Conservation (phyloP, 1,140 invertebrate genomes). For the Zaprionus camerounensis region DNA sequence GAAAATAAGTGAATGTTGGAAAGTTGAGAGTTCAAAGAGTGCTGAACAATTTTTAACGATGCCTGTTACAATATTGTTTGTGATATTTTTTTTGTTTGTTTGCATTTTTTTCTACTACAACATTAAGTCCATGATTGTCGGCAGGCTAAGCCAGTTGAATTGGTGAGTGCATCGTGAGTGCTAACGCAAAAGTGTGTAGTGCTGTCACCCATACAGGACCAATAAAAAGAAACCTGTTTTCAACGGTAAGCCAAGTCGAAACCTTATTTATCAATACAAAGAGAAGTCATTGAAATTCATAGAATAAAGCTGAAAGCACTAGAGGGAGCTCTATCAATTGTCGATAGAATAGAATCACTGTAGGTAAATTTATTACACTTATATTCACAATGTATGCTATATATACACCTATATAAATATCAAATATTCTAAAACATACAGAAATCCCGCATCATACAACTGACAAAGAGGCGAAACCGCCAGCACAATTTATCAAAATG, state of each 20-base stretch:
- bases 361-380: neutral
- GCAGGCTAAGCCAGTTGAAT: neutral
- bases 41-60: neutral
- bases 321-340: too few relatives aligned
- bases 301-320: too few relatives aligned
- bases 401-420: neutral
- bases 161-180: neutral
- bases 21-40: neutral
- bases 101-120: conserved; percentile 4
- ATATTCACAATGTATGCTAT: neutral
- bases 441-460: neutral
- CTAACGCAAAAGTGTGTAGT: neutral
- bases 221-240: neutral
- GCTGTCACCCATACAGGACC: too few relatives aligned
- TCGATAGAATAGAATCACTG: too few relatives aligned
- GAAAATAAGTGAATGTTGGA: neutral
- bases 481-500: neutral
- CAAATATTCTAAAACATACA: neutral
- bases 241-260: neutral
- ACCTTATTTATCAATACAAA: neutral
- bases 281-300: neutral
- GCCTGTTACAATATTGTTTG: conserved; percentile 7
- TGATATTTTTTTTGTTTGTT: conserved; percentile 7
- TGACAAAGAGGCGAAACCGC: neutral
- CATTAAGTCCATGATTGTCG: neutral